phyloP scores from a whole-genome alignment of 23 tunicate genomes.

The Botrylloides violaceus region DNA sequence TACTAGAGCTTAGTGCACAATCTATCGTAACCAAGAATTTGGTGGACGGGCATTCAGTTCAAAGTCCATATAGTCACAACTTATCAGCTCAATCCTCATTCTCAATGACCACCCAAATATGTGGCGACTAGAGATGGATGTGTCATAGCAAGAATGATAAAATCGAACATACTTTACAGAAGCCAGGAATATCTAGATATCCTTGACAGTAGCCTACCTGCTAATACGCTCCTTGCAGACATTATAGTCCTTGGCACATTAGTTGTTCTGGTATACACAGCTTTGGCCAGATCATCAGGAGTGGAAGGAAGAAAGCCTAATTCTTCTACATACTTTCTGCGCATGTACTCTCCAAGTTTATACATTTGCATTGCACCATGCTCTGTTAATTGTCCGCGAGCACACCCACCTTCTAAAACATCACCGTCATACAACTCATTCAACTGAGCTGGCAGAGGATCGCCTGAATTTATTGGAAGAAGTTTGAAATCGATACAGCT shows the following conservation, averaged over 20 bases:
- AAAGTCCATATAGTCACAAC: too few species aligned
- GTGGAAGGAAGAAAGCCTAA: slow-evolving; percentile 27
- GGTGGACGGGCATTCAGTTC: too few species aligned
- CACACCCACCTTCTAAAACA: slow-evolving; percentile 10
- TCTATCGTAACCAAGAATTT: too few species aligned
- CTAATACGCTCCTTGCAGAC: slow-evolving; percentile 11
- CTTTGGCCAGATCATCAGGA: neutral
- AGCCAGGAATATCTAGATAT: neutral
- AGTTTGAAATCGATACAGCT: slow-evolving; percentile 35
- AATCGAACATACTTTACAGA: too few species aligned
- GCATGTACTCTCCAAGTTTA: slow-evolving; percentile 17
- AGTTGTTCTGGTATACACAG: slow-evolving; percentile 10
- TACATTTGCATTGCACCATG: slow-evolving; percentile 61
- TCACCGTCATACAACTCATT: neutral
- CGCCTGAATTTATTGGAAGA: neutral
- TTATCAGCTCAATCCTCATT: too few species aligned
- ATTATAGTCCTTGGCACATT: slow-evolving; percentile 7
- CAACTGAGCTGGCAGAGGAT: neutral
- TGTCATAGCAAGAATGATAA: too few species aligned
- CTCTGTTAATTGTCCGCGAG: slow-evolving; percentile 33
- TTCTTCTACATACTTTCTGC: slow-evolving; percentile 23
- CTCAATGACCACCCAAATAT: too few species aligned
- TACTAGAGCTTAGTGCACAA: too few species aligned
- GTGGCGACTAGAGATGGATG: too few species aligned
- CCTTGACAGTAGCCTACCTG: slow-evolving; percentile 3